Conservation (phyloP, 2,113 vertebrate genomes). For the Amia ocellicauda region DNA sequence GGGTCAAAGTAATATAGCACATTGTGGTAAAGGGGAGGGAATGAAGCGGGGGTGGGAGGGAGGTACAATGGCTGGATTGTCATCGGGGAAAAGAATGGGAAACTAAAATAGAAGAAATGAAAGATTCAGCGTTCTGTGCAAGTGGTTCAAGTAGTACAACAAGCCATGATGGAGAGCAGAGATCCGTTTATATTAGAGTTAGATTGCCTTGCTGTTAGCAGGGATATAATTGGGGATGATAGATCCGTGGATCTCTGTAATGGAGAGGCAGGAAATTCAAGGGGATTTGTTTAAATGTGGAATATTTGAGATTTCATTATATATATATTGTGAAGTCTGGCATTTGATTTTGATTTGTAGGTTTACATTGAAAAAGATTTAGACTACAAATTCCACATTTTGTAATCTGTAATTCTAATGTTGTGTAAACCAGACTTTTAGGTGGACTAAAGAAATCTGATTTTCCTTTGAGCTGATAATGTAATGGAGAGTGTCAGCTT, state of each 20-base stretch:
- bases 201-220: conserved; percentile 40
- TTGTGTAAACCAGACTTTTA: no score
- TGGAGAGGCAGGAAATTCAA: conserved; percentile 17
- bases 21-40: conserved; percentile 64
- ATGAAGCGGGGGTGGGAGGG: conserved; percentile 42
- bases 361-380: no score
- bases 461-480: no score
- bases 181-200: conserved; percentile 30
- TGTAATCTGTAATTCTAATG: no score
- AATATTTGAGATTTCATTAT: conserved; percentile 26
- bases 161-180: conserved; percentile 53
- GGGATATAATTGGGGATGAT: conserved; percentile 51
- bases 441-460: no score
- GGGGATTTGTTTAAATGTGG: conserved; percentile 45
- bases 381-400: no score
- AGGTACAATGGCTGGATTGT: conserved; percentile 94
- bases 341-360: no score
- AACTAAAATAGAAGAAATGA: conserved; percentile 52
- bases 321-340: conserved; percentile 2
- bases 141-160: conserved; percentile 57
- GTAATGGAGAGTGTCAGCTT: no score
- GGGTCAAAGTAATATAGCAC: conserved; percentile 98
- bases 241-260: conserved; percentile 59
- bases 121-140: conserved; percentile 58
- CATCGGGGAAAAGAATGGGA: conserved; percentile 55